Conservation (phyloP, 2,888 invertebrate genomes). For the Byasa hedistus region DNA sequence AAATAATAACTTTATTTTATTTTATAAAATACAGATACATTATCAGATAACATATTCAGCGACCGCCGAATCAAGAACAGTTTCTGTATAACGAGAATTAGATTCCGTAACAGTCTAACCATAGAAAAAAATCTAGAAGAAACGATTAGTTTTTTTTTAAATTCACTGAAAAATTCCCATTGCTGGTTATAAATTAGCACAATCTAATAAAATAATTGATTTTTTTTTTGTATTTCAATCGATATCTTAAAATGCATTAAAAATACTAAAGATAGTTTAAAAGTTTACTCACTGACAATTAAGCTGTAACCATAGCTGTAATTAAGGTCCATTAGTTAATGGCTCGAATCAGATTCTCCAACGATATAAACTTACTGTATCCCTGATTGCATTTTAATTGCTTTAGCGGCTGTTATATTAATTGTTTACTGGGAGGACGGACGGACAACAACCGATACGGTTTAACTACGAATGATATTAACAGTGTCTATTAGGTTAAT, state of each 20-base stretch:
- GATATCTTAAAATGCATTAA: not conserved
- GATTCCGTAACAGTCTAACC: too few relatives aligned
- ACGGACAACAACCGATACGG: not conserved
- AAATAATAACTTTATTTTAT: too few relatives aligned
- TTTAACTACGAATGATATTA: not conserved
- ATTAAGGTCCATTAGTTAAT: conserved; percentile 23
- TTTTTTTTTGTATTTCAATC: not conserved
- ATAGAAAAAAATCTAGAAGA: too few relatives aligned
- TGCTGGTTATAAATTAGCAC: too few relatives aligned
- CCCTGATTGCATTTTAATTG: conserved; percentile 24
- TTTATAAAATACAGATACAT: too few relatives aligned
- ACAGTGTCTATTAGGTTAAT: too few relatives aligned
- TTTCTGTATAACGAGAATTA: too few relatives aligned
- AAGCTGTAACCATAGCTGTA: not conserved
- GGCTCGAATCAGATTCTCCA: conserved; percentile 19
- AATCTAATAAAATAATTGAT: too few relatives aligned
- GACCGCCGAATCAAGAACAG: too few relatives aligned
- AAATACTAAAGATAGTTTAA: not conserved
- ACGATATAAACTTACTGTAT: conserved; percentile 19
- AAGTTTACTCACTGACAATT: not conserved
- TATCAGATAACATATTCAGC: too few relatives aligned
- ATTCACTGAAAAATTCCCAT: too few relatives aligned
- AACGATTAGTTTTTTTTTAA: too few relatives aligned
- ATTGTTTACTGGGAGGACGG: conserved; percentile 1
- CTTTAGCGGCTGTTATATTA: conserved; percentile 3